Percentiles rank a stretch among this genome's conserved stretches.
Evolutionary conservation across 1,140 invertebrate species (phyloP).

Genomic region (Polypedilum pembai): DNA sequence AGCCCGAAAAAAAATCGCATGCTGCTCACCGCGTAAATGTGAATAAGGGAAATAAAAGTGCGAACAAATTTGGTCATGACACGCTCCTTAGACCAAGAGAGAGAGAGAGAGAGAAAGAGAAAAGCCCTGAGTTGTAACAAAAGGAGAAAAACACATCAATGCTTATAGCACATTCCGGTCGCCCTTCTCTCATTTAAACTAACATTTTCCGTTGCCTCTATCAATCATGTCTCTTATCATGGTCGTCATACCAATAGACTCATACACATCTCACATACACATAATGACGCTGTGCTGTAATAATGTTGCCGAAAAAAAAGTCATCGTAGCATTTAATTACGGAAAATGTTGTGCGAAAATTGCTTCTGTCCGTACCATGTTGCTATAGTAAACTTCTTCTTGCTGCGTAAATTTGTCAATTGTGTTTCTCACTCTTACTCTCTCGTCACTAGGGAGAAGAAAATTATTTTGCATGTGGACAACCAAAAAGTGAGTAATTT

Average conservation of each 20-base stretch:
- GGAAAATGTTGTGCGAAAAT: not conserved
- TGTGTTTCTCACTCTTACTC: no score
- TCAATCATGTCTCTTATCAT: conserved; percentile 20
- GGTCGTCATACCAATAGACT: not conserved
- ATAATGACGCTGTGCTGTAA: no score
- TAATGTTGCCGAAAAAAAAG: no score
- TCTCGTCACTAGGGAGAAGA: no score
- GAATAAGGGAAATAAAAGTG: not conserved
- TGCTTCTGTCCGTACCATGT: no score
- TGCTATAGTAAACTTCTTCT: not conserved
- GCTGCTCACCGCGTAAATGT: not conserved
- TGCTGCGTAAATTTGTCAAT: not conserved
- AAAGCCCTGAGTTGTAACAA: no score
- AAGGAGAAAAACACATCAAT: not conserved
- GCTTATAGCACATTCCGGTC: no score
- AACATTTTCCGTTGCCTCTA: not conserved
- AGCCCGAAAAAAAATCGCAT: not conserved
- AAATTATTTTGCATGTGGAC: no score
- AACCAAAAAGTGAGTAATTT: no score
- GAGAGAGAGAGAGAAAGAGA: no score
- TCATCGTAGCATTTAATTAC: not conserved
- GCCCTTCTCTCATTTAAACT: not conserved
- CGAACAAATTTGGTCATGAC: not conserved
- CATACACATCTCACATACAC: not conserved
- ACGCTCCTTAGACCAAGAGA: not conserved